Conservation (phyloP, 2,113 vertebrate species). For the Enhydra lutris region DNA sequence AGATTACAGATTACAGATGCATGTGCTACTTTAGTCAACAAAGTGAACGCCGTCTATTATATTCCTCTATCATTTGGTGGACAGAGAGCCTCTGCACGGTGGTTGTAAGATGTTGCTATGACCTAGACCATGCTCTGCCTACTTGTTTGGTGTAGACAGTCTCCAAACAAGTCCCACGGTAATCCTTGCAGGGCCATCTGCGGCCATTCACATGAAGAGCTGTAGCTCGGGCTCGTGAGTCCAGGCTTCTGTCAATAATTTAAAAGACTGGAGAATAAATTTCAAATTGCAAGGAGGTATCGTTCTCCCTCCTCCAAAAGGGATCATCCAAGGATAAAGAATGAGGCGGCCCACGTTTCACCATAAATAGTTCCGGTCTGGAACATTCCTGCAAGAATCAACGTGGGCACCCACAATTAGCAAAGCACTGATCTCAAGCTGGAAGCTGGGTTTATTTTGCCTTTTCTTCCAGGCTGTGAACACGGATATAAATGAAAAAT, state of each 20-base stretch:
- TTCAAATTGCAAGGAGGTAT: background rate
- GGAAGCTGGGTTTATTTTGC: background rate
- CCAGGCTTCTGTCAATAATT: background rate
- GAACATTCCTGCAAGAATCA: background rate
- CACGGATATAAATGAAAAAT: background rate
- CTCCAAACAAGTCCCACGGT: fast-evolving
- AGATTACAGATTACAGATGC: background rate
- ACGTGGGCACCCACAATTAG: background rate
- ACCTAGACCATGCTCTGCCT: background rate
- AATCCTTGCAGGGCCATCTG: background rate
- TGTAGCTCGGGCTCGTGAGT: background rate
- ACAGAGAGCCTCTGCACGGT: background rate
- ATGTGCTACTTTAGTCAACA: background rate
- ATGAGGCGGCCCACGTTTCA: background rate
- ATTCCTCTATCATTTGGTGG: background rate
- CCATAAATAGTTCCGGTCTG: background rate
- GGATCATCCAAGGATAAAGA: background rate
- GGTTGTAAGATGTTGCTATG: background rate
- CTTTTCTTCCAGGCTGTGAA: background rate
- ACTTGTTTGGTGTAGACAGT: fast-evolving
- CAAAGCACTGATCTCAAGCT: background rate
- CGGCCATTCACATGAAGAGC: background rate
- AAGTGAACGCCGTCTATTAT: background rate
- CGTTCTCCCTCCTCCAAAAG: background rate
- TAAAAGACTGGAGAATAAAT: background rate